These are phyloP conservation scores for Artibeus lituratus DNA, from an alignment of 2,797 vertebrate species.

Conservation along the genomic window DNA sequence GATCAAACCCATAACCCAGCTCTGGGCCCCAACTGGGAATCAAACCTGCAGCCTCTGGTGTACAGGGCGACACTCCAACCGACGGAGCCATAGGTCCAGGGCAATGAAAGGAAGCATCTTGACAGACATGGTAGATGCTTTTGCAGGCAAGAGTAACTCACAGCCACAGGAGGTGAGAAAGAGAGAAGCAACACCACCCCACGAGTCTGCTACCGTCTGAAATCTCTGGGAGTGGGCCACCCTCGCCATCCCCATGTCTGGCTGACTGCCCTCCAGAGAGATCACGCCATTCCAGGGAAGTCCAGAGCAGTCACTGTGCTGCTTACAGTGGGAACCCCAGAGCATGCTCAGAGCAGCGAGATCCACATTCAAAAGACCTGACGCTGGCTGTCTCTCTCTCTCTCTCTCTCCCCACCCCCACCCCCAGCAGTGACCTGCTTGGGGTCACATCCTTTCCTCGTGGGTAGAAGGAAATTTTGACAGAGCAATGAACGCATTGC, in stretches of 20 bases:
- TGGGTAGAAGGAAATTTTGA: not conserved
- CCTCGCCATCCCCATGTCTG: fast-evolving
- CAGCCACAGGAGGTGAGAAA: not conserved
- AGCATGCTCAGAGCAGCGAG: not conserved
- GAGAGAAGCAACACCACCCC: not conserved
- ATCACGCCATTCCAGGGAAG: not conserved
- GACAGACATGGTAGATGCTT: not conserved
- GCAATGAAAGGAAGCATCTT: not conserved
- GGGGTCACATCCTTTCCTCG: not conserved
- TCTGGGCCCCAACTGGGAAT: no score
- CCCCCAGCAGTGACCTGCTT: not conserved
- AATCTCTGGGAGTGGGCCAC: not conserved
- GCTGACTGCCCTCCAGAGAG: not conserved
- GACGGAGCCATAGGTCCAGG: no score
- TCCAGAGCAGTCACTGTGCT: not conserved
- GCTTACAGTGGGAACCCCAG: not conserved
- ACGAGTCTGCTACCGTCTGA: not conserved
- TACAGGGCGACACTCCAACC: no score
- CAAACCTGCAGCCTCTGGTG: no score
- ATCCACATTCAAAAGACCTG: not conserved
- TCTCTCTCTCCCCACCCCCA: no score
- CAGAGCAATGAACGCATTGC: not conserved
- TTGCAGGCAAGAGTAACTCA: not conserved
- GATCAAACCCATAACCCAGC: no score
- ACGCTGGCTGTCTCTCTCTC: no score